Conservation (phyloP, 2,113 vertebrate species). For the Rana temporaria region DNA sequence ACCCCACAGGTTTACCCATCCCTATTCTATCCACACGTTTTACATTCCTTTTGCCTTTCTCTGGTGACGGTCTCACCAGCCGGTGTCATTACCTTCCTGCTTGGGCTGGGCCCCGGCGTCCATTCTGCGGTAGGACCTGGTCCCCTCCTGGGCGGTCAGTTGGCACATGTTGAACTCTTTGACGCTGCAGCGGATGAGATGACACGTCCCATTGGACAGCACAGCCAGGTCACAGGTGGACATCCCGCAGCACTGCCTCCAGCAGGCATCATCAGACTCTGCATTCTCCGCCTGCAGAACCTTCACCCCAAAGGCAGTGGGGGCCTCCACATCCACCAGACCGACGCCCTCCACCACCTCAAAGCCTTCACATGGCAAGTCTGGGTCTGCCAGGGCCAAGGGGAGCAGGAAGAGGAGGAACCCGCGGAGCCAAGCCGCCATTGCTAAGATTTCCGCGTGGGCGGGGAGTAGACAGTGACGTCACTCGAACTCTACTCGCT, state of each 20-base stretch:
- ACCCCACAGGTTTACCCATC: no score
- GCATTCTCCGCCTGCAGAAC: not conserved
- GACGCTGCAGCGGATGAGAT: not conserved
- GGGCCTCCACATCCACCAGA: not conserved
- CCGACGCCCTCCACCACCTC: not conserved
- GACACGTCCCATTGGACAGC: not conserved
- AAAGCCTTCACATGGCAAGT: not conserved
- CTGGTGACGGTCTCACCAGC: no score
- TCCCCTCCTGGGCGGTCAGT: not conserved
- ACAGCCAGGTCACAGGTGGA: slow-evolving; percentile 7
- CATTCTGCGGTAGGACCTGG: not conserved
- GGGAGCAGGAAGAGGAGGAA: not conserved
- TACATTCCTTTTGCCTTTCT: no score
- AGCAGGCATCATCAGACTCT: slow-evolving; percentile 11
- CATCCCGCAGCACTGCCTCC: not conserved
- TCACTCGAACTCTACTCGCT: not conserved
- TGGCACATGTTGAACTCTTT: slow-evolving; percentile 21
- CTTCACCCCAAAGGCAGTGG: not conserved
- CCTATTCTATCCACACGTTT: no score
- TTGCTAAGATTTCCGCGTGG: not conserved
- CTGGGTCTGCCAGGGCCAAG: not conserved
- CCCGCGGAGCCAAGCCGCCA: slow-evolving; percentile 9
- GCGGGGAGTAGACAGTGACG: not conserved
- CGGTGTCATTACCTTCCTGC: not conserved
- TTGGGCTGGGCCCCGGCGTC: not conserved